Base-by-base conservation (phyloP, 2,888 invertebrate genomes). In the Dryococelus australis region DNA sequence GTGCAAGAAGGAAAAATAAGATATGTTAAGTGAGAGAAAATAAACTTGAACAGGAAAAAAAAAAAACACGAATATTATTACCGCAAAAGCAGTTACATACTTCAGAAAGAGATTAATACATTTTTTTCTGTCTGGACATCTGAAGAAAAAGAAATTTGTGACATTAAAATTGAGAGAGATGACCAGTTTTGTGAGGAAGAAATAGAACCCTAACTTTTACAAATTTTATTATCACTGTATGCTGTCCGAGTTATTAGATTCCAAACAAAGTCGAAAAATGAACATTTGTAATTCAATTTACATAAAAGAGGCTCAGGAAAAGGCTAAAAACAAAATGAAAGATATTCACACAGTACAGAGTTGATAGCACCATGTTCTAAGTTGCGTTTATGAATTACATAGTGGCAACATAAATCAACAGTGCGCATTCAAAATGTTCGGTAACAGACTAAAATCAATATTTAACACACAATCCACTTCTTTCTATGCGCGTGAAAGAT, bases 51-150 rank as follows among this genome's bases (percentile, higher is more conserved):
- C 47, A 13, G 16, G n/a, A n/a, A n/a, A n/a, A n/a, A 47, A 47
- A 2, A 47, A 47, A 47, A 47, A 5, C 47, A 47, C 8, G 6
- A 28, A 8, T 87, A 84, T 28, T 43, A 65, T 26, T 87, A 83
- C 43, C 87, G 43, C 86, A 87, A 78, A 86, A 86, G 20, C 87
- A 87, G 84, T 78, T 87, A 47, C 87, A 84, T 53, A 86, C 84
- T 13, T n/a, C 84, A 53, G 43, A 84, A 43, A 35, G 86, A 65
- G 16, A 65, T 27, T 51, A 81, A 10, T 87, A 86, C 78, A 10
- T n/a, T 84, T 3, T 86, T 87, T 26, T 26, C 85, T 27, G 27
- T 87, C 12, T 87, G 24, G 80, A n/a, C n/a, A 81, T 28, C 27
- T 6, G 43, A 83, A 24, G 13, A 35, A 13, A 83, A 35, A 12